phyloP scores from a whole-genome alignment of 37 sponge, comb jelly and placozoan species.

The Cliona cf. orientalis region DNA sequence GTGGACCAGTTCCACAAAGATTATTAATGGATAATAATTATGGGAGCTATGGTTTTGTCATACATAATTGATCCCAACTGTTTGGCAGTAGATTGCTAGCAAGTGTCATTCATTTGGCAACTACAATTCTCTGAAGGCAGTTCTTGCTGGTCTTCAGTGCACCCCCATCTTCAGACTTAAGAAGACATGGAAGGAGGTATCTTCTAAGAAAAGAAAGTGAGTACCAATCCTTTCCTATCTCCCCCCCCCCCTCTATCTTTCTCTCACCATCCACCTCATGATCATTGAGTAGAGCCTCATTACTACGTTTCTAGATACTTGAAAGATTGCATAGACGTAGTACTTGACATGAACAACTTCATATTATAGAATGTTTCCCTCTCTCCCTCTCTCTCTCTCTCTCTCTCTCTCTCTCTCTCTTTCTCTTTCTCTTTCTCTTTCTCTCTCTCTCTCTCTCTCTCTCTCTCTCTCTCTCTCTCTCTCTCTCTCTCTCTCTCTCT shows the following conservation, averaged over 20 bases:
- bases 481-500: too few species aligned
- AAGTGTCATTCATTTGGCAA: conserved; percentile 48
- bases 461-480: too few species aligned
- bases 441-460: too few species aligned
- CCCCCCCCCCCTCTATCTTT: too few species aligned
- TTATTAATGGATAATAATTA: too few species aligned
- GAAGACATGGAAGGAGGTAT: conserved; percentile 52
- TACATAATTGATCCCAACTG: too few species aligned
- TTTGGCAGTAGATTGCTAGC: conserved; percentile 61
- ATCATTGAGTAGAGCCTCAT: too few species aligned
- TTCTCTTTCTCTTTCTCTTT: neutral
- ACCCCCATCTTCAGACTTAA: conserved; percentile 53
- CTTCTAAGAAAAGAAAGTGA: conserved; percentile 49
- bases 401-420: neutral
- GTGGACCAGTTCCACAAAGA: too few species aligned
- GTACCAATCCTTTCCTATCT: too few species aligned
- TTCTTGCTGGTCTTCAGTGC: conserved; percentile 72
- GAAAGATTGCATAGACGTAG: neutral
- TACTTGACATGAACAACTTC: neutral
- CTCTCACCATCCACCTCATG: too few species aligned
- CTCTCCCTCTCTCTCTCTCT: conserved; percentile 15
- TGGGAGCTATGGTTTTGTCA: too few species aligned
- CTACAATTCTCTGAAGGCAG: conserved; percentile 74
- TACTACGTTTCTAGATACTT: too few species aligned
- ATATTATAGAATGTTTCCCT: neutral